Base-by-base conservation (phyloP, 2,797 vertebrate genomes). In the Poecilia velifera region DNA sequence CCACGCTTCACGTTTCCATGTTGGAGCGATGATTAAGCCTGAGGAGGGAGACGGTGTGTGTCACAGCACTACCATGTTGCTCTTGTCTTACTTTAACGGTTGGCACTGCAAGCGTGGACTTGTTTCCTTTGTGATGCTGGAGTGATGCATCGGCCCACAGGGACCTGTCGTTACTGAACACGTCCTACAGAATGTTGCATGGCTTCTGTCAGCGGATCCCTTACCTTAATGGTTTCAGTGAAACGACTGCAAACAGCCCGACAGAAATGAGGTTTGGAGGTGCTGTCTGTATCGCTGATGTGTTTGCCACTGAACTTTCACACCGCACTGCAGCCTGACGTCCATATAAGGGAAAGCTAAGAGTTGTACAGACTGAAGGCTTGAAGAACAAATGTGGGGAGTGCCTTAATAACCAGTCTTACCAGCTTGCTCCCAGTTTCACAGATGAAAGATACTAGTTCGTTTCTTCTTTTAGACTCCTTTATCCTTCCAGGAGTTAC, bases 381-480 rank as follows among this genome's bases (percentile, higher is more conserved):
- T 70, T 78, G 74, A 78, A 62, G 71, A 76, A 88, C 77, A 85
- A 91, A 68, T 68, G 46, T 71, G 84, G 84, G 94, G 93, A 81
- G 93, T 91, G 92, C 85, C 86, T 68, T 87, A 79, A 55, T 81
- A 96, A 95, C 95, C 91, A 90, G 95, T 94, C 90, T 77, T 81
- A 91, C 95, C 93, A 88, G 94, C 88, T 91, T 79, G 87, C 66
- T 90, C 85, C 89, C 84, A 86, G 90, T 94, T 93, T 93, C 89
- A 89, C 77, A 79, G 80, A 90, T 86, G 80, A 87, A 55, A 90
- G 89, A 91, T 89, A 88, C 84, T 87, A 66, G 73, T 45, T 72
- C 82, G 78, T 53, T 83, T 76, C 7, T 66, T 76, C 39, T 22
- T 66, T 81, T 88, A 83, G 77, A 83, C 41, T 59, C 73, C 12